Base-by-base conservation (phyloP, 2,113 vertebrate species). In the Colius striatus region DNA sequence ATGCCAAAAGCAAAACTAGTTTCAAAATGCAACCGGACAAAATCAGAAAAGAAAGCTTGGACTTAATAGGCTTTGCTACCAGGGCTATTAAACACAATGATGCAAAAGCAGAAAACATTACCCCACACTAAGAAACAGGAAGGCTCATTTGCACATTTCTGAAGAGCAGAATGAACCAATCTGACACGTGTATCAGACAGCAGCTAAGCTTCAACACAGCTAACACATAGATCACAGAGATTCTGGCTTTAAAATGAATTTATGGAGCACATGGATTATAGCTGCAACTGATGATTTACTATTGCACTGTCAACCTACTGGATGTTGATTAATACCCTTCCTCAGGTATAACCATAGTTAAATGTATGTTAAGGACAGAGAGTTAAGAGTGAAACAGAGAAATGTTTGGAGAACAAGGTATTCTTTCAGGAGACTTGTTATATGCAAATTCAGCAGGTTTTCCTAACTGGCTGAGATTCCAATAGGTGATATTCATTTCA, bases 171-270 rank as follows among this genome's bases (percentile, higher is more conserved):
- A 84, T 86, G 81, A 92, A 73, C 57, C 36, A 79, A n/a, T 84
- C 75, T 94, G 86, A 90, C 11, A 65, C 25, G 5, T 43, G 32
- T 57, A 80, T 95, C 94, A 96, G 89, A 93, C 73, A 90, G 82
- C 84, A 85, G 86, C 75, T 75, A 96, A 92, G 88, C 95, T 87
- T 73, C 67, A 58, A 79, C 88, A 62, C n/a, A 95, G 72, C 68
- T 94, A 91, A 95, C 88, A 87, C 92, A 94, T 43, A 97, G 91
- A 96, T 97, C 95, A 92, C 36, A 63, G 85, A 94, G 83, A 94
- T 41, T 75, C 68, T 13, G 29, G 73, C 65, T 97, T 95, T 86
- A 92, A 95, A 97, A 96, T 88, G 65, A 89, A 95, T 96, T 96
- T 97, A 90, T 65, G 86, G 84, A 96, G 73, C 61, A 86, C 67